These are phyloP conservation scores for Pseudomyrmex concolor DNA, from an alignment of 1,140 invertebrate species.

Conservation along the genomic window DNA sequence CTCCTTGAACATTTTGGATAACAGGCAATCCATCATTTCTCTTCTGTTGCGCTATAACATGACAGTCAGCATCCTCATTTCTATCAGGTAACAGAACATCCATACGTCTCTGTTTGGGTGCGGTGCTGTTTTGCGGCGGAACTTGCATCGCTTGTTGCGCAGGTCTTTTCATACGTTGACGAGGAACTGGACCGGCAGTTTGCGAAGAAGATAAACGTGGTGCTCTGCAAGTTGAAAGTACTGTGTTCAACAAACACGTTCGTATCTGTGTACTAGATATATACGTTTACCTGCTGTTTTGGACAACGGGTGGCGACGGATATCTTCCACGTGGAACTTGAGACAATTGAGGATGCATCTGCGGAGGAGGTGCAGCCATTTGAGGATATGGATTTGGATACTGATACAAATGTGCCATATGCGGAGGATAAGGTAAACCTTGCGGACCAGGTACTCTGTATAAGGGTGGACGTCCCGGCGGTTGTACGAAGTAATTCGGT, in stretches of 20 bases:
- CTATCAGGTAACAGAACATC: constrained; percentile 86
- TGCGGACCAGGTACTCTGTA: constrained; percentile 80
- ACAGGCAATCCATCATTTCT: constrained; percentile 89
- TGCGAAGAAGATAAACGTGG: constrained; percentile 72
- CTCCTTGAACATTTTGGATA: constrained; percentile 90
- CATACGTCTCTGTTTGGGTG: constrained; percentile 83
- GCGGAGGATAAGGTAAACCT: constrained; percentile 79
- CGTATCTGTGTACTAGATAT: not conserved
- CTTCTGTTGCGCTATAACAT: constrained; percentile 90
- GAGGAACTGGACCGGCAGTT: constrained; percentile 61
- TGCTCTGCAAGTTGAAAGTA: constrained; percentile 68
- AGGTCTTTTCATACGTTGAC: constrained; percentile 80
- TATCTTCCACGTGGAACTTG: constrained; percentile 82
- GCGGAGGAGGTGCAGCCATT: constrained; percentile 79
- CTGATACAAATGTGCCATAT: constrained; percentile 77
- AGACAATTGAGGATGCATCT: constrained; percentile 83
- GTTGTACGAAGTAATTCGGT: constrained; percentile 78
- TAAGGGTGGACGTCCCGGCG: constrained; percentile 79
- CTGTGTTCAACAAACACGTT: not conserved
- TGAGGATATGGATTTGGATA: constrained; percentile 78
- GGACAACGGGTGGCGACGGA: constrained; percentile 77
- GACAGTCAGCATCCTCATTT: constrained; percentile 88
- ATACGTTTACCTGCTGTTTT: constrained; percentile 75
- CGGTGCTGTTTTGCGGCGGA: constrained; percentile 66
- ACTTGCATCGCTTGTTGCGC: constrained; percentile 74